Base-by-base conservation (phyloP, 2,797 vertebrate genomes). In the Lates japonicus region DNA sequence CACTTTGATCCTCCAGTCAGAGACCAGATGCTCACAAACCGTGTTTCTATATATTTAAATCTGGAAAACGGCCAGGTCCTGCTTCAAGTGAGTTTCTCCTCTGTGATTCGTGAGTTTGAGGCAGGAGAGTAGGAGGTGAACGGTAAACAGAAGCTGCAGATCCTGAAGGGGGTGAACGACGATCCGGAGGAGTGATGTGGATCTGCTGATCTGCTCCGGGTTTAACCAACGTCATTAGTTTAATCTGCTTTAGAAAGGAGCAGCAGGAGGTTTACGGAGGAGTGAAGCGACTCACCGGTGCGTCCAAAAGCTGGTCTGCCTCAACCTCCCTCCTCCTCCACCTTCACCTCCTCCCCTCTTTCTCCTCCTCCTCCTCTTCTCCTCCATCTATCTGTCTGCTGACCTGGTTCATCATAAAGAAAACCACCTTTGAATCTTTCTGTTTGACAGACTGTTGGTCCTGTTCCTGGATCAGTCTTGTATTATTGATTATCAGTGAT, bases 211-310 rank as follows among this genome's bases (percentile, higher is more conserved):
- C 75, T 51, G 83, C 3, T 82, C 75, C 65, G 58, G n/a, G 14
- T 58, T 49, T 57, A 69, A 76, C 78, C 70, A 33, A 42, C 74
- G 13, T 68, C 83, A 84, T 80, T 76, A 85, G 29, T 86, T 78
- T 82, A 49, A 82, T 67, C 10, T 69, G 73, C n/a, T 74, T 86
- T 81, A 67, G 66, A 7, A 46, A 25, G 20, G 49, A 81, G 74
- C 85, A 66, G 80, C 72, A n/a, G 78, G 37, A 70, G 74, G 22
- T 76, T 48, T 20, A 37, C 31, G 39, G 73, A 67, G 65, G 41
- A 75, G 19, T 2, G 58, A 17, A 8, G 22, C 6, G 19, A 52
- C 48, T 48, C 31, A 9, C 25, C 19, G 48, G 39, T 3, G 52
- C 16, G 60, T 22, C 35, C 29, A 22, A 65, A 85, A 84, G 72